Evolutionary conservation across 2,888 invertebrate genomes (phyloP).

Genomic region (Itoplectis maculator): DNA sequence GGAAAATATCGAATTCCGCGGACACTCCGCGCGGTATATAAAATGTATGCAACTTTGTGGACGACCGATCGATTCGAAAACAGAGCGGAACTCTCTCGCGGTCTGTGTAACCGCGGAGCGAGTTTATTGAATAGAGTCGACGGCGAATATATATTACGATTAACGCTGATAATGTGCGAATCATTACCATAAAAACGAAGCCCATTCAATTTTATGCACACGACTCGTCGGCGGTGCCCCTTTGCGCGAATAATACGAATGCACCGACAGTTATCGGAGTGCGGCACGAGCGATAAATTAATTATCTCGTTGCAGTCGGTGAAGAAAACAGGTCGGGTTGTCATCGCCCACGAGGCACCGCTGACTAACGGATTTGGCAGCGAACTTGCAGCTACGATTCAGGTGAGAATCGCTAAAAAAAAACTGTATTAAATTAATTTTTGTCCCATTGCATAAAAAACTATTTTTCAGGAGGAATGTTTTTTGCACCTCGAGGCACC

Average conservation of each 20-base stretch:
- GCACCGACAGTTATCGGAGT: not conserved
- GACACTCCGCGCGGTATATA: not conserved
- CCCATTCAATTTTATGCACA: not conserved
- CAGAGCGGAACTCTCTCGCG: not conserved
- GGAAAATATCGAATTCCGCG: not conserved
- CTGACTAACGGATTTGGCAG: conserved; percentile 97
- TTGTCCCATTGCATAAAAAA: not conserved
- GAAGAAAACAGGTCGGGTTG: conserved; percentile 95
- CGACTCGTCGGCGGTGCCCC: too few species aligned
- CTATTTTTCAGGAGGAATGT: conserved; percentile 91
- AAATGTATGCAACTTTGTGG: not conserved
- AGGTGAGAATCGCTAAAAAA: conserved; percentile 86
- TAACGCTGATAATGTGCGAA: not conserved
- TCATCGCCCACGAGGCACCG: conserved; percentile 98
- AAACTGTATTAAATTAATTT: not conserved
- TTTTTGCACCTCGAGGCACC: conserved; percentile 98
- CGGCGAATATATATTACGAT: not conserved
- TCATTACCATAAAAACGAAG: not conserved
- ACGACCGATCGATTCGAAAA: not conserved
- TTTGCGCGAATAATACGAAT: too few species aligned
- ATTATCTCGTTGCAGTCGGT: conserved; percentile 91
- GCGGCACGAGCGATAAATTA: conserved; percentile 8
- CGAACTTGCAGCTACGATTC: conserved; percentile 96
- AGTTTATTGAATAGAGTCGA: not conserved
- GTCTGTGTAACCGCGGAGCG: not conserved